These are phyloP conservation scores for Nettapus auritus DNA, from an alignment of 2,113 vertebrate species.

Conservation along the genomic window DNA sequence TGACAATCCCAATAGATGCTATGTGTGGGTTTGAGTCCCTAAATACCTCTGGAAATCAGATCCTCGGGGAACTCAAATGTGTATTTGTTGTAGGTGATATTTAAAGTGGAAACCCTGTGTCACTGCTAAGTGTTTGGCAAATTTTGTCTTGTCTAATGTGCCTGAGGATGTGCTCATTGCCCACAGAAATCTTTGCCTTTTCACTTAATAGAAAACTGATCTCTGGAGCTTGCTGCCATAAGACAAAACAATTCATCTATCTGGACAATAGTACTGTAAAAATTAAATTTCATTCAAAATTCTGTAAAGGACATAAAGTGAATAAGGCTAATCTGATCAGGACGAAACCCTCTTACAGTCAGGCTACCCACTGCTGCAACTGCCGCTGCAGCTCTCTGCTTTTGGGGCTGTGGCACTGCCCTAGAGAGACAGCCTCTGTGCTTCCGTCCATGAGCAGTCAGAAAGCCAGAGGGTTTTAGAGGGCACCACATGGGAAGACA, in stretches of 20 bases:
- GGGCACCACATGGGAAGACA: neutral
- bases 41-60: neutral
- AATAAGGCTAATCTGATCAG: slow-evolving; percentile 33
- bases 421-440: neutral
- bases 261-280: slow-evolving; percentile 58
- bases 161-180: neutral
- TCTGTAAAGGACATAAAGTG: slow-evolving; percentile 16
- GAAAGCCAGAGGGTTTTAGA: neutral
- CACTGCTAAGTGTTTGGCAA: neutral
- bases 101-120: neutral
- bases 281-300: slow-evolving; percentile 3
- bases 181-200: slow-evolving; percentile 26
- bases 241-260: slow-evolving; percentile 37
- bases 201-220: slow-evolving; percentile 52
- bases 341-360: neutral
- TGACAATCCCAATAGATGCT: neutral
- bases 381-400: neutral
- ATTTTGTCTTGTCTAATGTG: neutral
- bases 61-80: neutral
- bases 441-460: neutral
- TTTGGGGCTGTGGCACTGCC: neutral
- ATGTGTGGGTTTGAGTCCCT: neutral
- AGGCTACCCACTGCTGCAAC: slow-evolving; percentile 18
- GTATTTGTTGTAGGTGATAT: neutral
- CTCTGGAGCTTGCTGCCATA: slow-evolving; percentile 23